Conservation (phyloP, 2,797 vertebrate genomes). For the Neosilurus hyrtlii region DNA sequence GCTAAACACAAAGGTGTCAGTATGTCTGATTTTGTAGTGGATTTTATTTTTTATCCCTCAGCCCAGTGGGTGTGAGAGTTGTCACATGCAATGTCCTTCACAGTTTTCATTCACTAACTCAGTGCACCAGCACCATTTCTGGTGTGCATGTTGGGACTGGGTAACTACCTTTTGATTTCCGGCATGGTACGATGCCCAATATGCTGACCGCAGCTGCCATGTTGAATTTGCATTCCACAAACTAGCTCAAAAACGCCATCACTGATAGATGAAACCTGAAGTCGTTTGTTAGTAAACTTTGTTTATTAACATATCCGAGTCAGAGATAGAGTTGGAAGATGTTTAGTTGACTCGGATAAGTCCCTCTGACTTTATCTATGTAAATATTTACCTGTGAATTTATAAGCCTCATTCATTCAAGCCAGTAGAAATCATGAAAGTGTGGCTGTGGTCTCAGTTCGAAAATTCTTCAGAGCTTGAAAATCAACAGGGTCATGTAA, state of each 20-base stretch:
- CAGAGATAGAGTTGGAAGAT: background rate
- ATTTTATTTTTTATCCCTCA: background rate
- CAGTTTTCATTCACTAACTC: too few relatives aligned
- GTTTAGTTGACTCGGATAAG: background rate
- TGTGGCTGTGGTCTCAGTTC: too few relatives aligned
- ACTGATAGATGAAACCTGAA: background rate
- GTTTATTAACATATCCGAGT: slow-evolving; percentile 4
- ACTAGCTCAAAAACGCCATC: too few relatives aligned
- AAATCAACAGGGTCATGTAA: background rate
- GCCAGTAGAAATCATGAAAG: background rate
- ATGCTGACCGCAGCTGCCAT: too few relatives aligned
- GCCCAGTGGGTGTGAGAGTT: too few relatives aligned
- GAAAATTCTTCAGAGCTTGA: background rate
- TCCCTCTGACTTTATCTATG: background rate
- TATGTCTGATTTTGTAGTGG: too few relatives aligned
- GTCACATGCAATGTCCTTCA: too few relatives aligned
- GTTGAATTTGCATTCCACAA: too few relatives aligned
- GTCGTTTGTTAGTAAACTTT: background rate
- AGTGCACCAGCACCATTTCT: too few relatives aligned
- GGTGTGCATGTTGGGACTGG: too few relatives aligned
- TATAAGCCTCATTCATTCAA: background rate
- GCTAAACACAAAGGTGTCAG: background rate
- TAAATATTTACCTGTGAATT: background rate
- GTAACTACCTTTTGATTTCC: too few relatives aligned
- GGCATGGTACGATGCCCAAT: too few relatives aligned